Conservation (phyloP, 2,888 invertebrate species). For the Pyrocoelia pectoralis region DNA sequence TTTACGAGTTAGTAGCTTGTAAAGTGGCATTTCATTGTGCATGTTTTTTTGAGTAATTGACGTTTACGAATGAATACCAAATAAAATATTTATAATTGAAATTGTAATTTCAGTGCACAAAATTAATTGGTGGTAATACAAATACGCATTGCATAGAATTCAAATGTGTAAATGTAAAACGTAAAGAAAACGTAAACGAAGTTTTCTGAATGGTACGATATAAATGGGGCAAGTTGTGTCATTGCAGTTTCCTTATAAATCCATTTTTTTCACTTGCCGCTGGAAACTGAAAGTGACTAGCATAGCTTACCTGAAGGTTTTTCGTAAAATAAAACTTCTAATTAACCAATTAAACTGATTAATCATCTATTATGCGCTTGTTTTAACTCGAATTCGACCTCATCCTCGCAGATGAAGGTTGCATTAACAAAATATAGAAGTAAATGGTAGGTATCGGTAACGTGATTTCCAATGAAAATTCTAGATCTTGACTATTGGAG, state of each 20-base stretch:
- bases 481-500: slow-evolving; percentile 13
- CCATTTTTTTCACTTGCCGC: background rate
- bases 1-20: too few species aligned
- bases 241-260: background rate
- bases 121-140: too few species aligned
- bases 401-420: slow-evolving; percentile 19
- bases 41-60: too few species aligned
- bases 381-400: slow-evolving; percentile 17
- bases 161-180: too few species aligned
- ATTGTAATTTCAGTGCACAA: too few species aligned
- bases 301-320: background rate
- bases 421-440: slow-evolving; percentile 7
- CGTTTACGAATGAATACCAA: too few species aligned
- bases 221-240: background rate
- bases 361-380: background rate
- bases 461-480: slow-evolving; percentile 16
- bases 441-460: slow-evolving; percentile 7
- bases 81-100: too few species aligned
- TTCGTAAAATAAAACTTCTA: background rate
- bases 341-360: slow-evolving; percentile 10
- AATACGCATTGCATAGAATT: too few species aligned
- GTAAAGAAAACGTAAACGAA: too few species aligned
- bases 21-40: too few species aligned
- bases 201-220: too few species aligned
- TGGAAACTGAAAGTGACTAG: background rate